Conservation (phyloP, 1,140 invertebrate species). For the Rhopalosiphum maidis region DNA sequence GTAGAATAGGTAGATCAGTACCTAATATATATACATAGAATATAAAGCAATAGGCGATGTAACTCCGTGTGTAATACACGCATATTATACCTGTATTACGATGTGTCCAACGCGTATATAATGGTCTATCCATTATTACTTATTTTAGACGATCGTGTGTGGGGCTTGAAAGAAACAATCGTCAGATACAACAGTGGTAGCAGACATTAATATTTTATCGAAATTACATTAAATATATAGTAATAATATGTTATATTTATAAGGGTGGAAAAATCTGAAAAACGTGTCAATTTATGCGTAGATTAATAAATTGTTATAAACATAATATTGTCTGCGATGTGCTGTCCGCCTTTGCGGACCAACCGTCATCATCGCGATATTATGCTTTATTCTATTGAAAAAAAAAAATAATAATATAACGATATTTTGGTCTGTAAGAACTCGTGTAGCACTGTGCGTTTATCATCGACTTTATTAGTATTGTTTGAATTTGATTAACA, state of each 20-base stretch:
- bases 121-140: no score
- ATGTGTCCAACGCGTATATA: background rate
- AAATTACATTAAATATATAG: background rate
- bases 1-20: background rate
- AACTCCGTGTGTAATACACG: background rate
- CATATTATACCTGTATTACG: background rate
- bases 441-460: no score
- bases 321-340: no score
- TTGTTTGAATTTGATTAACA: no score
- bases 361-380: no score
- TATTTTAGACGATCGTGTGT: background rate
- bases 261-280: background rate
- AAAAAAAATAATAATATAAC: no score
- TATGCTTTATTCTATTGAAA: no score
- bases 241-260: background rate
- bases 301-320: no score
- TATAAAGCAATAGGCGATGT: background rate
- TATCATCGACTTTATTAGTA: no score
- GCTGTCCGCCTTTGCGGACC: no score
- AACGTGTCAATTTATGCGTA: no score
- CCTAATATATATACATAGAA: background rate
- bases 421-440: no score
- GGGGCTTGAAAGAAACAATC: background rate
- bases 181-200: background rate
- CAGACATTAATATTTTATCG: background rate